Evolutionary conservation across 2,797 vertebrate genomes (phyloP), one percentile per base, ranked within the genome.

Genomic region (Leuciscus waleckii): DNA sequence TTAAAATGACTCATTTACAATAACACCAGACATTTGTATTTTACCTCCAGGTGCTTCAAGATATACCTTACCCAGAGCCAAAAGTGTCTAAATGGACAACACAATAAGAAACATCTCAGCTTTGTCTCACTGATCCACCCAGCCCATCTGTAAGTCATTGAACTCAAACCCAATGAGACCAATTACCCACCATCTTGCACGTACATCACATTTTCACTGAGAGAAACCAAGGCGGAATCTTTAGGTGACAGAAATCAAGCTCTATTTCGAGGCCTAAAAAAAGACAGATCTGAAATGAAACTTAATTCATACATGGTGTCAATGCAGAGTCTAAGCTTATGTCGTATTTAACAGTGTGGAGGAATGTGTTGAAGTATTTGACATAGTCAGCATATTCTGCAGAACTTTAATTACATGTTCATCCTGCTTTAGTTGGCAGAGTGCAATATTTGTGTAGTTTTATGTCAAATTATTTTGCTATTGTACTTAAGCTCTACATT

Each of bases 131-230:
- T 7, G 76, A 87, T 69, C 61, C 58, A 56, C 80, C 43, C 65
- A n/a, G 70, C 29, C 86, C 89, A 91, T 90, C 82, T 91, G 87
- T 63, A 89, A 90, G 77, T 39, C 67, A 69, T 75, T 78, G 84
- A 85, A 79, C 58, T 58, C 65, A 84, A 82, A 87, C 68, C 86
- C 83, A 86, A 32, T 70, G 89, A 91, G 87, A 85, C 56, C 86
- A 88, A 91, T 89, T 89, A 87, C 14, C 41, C 70, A 83, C 69
- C 56, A 41, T 70, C 43, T 56, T 43, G 77, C 68, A 81, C 58
- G 69, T 80, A 70, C 29, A 80, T 41, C 54, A 86, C 71, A 75
- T 79, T 82, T 63, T 83, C 37, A 73, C 61, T 23, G 82, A 56
- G 76, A 84, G 58, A 74, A 79, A 16, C 35, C 39, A 67, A 46